Conservation (phyloP, 2,113 vertebrate genomes). For the Hippoglossus stenolepis region DNA sequence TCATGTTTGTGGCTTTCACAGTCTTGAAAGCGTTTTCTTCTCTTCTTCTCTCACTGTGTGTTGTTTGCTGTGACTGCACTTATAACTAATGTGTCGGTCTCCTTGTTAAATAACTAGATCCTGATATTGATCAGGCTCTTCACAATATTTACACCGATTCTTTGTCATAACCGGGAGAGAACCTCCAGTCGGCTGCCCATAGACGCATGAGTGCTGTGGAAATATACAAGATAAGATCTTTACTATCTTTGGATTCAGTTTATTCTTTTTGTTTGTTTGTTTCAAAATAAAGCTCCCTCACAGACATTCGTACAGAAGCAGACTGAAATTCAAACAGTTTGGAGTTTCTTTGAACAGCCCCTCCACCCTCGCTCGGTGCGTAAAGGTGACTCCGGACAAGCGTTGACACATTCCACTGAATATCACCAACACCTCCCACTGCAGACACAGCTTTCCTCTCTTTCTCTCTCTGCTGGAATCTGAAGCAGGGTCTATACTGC, state of each 20-base stretch:
- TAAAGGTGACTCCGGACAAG: not conserved
- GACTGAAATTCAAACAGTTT: not conserved
- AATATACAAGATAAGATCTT: not conserved
- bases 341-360: not conserved
- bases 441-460: not conserved
- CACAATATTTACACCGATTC: too few relatives aligned
- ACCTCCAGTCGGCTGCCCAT: too few relatives aligned
- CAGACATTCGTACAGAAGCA: not conserved
- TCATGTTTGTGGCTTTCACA: not conserved
- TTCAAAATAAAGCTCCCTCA: too few relatives aligned
- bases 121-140: too few relatives aligned
- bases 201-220: not conserved
- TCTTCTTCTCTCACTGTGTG: too few relatives aligned
- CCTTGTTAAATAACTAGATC: too few relatives aligned
- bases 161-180: too few relatives aligned
- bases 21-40: too few relatives aligned
- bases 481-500: too few relatives aligned
- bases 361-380: not conserved
- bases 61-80: too few relatives aligned
- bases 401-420: constrained; percentile 1
- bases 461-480: not conserved
- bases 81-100: too few relatives aligned
- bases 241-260: not conserved
- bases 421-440: not conserved
- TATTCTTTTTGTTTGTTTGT: too few relatives aligned